Evolutionary conservation across 2,797 vertebrate genomes (phyloP).

Genomic region (Tapera naevia): DNA sequence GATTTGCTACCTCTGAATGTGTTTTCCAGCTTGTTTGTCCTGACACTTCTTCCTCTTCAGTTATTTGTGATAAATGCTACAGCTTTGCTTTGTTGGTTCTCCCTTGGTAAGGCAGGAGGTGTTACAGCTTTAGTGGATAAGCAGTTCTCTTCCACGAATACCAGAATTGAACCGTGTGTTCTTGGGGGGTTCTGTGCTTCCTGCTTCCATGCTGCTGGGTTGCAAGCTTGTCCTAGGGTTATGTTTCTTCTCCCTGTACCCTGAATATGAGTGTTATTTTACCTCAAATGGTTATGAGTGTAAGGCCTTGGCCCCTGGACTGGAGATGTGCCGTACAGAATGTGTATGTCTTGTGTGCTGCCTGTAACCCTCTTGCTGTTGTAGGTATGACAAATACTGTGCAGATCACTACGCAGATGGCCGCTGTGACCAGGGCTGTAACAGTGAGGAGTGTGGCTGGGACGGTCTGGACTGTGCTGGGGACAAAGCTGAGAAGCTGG

Average conservation of each 20-base stretch:
- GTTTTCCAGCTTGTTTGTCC: not conserved
- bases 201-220: not conserved
- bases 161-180: not conserved
- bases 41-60: not conserved
- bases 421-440: conserved; percentile 90
- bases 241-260: not conserved
- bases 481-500: conserved; percentile 78
- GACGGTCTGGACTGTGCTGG: conserved; percentile 89
- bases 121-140: not conserved
- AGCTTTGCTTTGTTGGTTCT: not conserved
- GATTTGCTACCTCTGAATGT: not conserved
- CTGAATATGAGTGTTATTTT: not conserved
- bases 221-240: not conserved
- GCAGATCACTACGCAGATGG: conserved; percentile 87
- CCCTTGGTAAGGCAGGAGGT: not conserved
- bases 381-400: conserved; percentile 90
- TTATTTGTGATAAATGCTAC: not conserved
- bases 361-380: not conserved
- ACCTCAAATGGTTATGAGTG: not conserved
- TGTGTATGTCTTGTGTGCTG: not conserved
- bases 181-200: not conserved
- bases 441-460: conserved; percentile 91
- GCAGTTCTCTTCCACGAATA: not conserved
- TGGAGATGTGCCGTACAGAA: not conserved
- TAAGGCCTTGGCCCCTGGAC: not conserved